A percentile compares a stretch with the other conserved stretches of the same genome.
Evolutionary conservation across 92 coral and sea anemone species (phyloP).

Genomic region (Meandrina meandrites): DNA sequence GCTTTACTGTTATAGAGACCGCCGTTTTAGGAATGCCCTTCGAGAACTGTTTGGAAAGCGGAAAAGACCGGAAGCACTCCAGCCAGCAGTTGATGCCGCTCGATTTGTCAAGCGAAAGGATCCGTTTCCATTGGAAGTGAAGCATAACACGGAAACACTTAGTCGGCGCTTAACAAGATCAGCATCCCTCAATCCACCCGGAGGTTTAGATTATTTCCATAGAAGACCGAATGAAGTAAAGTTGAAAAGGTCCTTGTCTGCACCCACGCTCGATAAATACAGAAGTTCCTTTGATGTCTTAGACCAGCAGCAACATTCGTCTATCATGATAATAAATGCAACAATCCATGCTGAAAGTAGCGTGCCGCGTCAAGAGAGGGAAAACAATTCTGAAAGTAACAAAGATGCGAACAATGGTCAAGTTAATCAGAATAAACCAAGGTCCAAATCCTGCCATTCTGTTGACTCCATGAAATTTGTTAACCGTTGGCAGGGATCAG

Average conservation of each 20-base stretch:
- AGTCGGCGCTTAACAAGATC: not conserved
- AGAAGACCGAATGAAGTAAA: too few relatives aligned
- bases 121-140: too few relatives aligned
- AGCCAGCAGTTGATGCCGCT: not conserved
- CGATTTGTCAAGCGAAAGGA: not conserved
- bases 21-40: not conserved
- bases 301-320: not conserved
- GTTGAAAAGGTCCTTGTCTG: not conserved
- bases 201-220: not conserved
- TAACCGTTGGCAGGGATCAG: too few relatives aligned
- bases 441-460: not conserved
- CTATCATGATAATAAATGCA: not conserved
- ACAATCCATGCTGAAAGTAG: not conserved
- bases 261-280: not conserved
- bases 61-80: not conserved
- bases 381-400: too few relatives aligned
- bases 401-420: too few relatives aligned
- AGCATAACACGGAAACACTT: not conserved
- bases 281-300: not conserved
- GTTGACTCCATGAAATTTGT: not conserved
- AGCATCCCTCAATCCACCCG: not conserved
- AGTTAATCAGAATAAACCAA: too few relatives aligned
- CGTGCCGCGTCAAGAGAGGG: not conserved
- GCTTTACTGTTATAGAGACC: constrained; percentile 2
- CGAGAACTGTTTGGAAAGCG: not conserved